A percentile compares a stretch with the other conserved stretches of the same genome.
These are phyloP conservation scores for Drosophila jambulina DNA, from an alignment of 1,140 invertebrate genomes.

Conservation along the genomic window DNA sequence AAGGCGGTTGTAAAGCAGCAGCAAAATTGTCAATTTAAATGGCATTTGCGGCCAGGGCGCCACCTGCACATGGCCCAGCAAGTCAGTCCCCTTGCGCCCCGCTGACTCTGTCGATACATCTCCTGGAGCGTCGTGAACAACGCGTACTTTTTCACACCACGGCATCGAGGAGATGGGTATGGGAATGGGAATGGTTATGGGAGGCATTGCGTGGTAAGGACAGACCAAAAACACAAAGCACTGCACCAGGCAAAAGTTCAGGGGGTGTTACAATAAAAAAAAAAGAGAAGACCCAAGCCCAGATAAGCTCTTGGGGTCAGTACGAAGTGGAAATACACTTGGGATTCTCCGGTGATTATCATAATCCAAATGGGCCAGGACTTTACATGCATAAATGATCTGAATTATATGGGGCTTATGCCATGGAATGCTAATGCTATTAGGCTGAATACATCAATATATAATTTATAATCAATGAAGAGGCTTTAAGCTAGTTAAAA, in stretches of 20 bases:
- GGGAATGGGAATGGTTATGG: slow-evolving; percentile 1
- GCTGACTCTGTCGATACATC: slow-evolving; percentile 41
- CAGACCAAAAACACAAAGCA: slow-evolving; percentile 61
- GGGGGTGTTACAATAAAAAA: slow-evolving; percentile 66
- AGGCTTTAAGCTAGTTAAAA: neutral
- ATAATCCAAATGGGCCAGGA: slow-evolving; percentile 11
- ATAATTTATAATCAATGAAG: neutral
- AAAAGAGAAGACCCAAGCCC: slow-evolving; percentile 18
- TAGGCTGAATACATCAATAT: slow-evolving; percentile 8
- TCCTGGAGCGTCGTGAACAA: slow-evolving; percentile 35
- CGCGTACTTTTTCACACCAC: slow-evolving; percentile 77
- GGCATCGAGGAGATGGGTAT: neutral
- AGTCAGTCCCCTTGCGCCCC: neutral
- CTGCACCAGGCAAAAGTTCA: slow-evolving; percentile 73
- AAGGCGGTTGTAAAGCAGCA: slow-evolving; percentile 66
- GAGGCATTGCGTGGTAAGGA: slow-evolving; percentile 32
- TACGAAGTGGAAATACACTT: slow-evolving; percentile 40
- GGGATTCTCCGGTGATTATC: slow-evolving; percentile 17
- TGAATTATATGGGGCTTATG: neutral
- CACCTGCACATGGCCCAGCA: slow-evolving; percentile 52
- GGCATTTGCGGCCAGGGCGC: slow-evolving; percentile 50
- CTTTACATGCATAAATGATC: slow-evolving; percentile 11
- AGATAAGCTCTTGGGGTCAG: slow-evolving; percentile 28
- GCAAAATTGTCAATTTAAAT: slow-evolving; percentile 83
- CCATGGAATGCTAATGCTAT: neutral